These are phyloP conservation scores for Penaeus japonicus DNA, from an alignment of 1,140 invertebrate genomes.

Conservation along the genomic window DNA sequence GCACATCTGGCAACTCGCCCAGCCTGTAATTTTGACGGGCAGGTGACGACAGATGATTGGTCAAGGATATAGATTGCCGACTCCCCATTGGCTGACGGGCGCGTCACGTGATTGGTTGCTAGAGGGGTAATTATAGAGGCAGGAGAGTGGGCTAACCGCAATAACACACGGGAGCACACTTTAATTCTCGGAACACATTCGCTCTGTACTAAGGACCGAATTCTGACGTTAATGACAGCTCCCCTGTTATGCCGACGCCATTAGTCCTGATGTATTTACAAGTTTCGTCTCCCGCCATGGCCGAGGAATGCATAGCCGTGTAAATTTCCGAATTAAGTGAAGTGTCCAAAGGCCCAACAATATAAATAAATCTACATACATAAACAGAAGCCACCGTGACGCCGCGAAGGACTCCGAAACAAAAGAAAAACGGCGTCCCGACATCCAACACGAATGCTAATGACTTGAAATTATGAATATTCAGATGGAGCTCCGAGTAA, in stretches of 20 bases:
- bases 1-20: background rate
- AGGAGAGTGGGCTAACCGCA: background rate
- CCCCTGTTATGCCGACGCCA: too few species aligned
- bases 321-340: too few species aligned
- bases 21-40: constrained; percentile 16
- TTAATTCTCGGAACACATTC: too few species aligned
- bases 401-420: background rate
- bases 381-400: too few species aligned
- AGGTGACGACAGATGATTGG: constrained; percentile 39
- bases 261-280: too few species aligned
- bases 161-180: too few species aligned
- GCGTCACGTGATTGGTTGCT: background rate
- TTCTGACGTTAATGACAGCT: too few species aligned
- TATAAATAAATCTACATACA: too few species aligned
- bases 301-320: too few species aligned
- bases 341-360: rapidly evolving
- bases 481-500: too few species aligned
- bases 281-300: too few species aligned
- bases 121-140: constrained; percentile 18
- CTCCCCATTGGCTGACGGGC: background rate
- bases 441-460: background rate
- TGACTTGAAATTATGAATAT: background rate
- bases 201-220: too few species aligned
- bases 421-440: background rate
- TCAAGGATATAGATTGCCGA: background rate